Conservation (phyloP, 2,113 vertebrate genomes). For the Taxidea taxus region DNA sequence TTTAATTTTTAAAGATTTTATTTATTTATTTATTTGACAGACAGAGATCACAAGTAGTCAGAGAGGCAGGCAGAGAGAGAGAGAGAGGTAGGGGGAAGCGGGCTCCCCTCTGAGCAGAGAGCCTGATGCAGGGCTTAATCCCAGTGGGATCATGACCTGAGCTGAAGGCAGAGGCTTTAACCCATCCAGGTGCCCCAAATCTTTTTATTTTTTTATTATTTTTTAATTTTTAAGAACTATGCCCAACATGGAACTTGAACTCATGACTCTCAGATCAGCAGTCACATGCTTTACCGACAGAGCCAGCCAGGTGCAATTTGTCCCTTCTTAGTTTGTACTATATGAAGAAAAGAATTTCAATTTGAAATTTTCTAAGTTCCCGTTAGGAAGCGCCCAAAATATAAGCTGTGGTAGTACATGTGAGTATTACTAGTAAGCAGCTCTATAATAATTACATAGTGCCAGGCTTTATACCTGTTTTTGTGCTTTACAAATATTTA, state of each 20-base stretch:
- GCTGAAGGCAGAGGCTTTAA: rapidly evolving
- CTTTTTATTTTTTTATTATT: neutral
- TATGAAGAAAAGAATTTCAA: neutral
- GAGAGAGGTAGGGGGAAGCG: too few relatives aligned
- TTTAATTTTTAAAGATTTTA: neutral
- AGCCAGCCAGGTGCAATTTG: neutral
- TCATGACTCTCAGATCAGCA: neutral
- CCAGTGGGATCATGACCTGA: neutral
- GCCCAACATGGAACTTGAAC: neutral
- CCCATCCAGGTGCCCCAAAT: neutral
- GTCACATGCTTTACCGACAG: neutral
- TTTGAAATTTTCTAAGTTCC: neutral
- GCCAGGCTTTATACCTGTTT: neutral
- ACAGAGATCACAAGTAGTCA: too few relatives aligned
- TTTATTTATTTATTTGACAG: too few relatives aligned
- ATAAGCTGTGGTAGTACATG: neutral
- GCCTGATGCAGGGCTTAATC: too few relatives aligned
- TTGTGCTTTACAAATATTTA: neutral
- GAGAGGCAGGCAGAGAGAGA: too few relatives aligned
- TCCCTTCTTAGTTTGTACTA: neutral
- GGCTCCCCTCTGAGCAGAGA: too few relatives aligned
- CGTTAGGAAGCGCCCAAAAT: neutral
- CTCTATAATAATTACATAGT: neutral
- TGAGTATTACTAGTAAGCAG: too few relatives aligned
- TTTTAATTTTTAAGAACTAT: neutral